A percentile compares a stretch with the other conserved stretches of the same genome.
phyloP scores from a whole-genome alignment of 2,113 vertebrate species.

The Sarotherodon lohbergeri region DNA sequence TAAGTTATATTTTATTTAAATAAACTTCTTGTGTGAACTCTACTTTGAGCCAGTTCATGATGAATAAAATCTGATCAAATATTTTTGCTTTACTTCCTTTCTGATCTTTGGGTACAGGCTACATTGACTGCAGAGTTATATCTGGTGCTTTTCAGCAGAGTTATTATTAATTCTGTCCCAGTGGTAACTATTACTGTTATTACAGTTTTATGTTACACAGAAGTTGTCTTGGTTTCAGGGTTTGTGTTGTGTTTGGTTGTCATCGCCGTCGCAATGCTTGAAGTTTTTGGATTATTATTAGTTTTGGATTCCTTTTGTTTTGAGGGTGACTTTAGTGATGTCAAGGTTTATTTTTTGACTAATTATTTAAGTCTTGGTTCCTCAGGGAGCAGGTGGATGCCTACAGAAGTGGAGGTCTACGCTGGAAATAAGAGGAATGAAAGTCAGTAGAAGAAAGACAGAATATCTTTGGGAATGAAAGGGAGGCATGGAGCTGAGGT shows the following conservation, averaged over 20 bases:
- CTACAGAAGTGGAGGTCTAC: fast-evolving
- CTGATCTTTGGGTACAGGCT: fast-evolving
- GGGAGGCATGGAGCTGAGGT: background rate
- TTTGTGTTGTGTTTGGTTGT: background rate
- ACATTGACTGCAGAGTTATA: background rate
- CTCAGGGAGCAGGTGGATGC: background rate
- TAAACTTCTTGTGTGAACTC: background rate
- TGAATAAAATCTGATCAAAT: background rate
- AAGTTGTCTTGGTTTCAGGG: fast-evolving
- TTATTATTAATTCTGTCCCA: fast-evolving
- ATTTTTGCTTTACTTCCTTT: background rate
- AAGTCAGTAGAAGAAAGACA: background rate
- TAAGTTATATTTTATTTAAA: fast-evolving
- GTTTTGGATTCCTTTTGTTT: fast-evolving
- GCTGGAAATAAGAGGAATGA: background rate
- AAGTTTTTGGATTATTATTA: fast-evolving
- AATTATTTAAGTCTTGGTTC: background rate
- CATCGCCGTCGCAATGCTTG: background rate
- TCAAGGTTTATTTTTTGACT: background rate
- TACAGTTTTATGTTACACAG: fast-evolving
- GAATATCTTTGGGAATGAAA: fast-evolving
- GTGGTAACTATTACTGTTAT: background rate
- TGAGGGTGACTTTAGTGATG: background rate
- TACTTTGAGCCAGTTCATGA: background rate
- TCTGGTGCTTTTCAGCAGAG: background rate